Percentiles rank a stretch among this genome's conserved stretches.
phyloP scores from a whole-genome alignment of 2,797 vertebrate genomes.

The Erpetoichthys calabaricus region DNA sequence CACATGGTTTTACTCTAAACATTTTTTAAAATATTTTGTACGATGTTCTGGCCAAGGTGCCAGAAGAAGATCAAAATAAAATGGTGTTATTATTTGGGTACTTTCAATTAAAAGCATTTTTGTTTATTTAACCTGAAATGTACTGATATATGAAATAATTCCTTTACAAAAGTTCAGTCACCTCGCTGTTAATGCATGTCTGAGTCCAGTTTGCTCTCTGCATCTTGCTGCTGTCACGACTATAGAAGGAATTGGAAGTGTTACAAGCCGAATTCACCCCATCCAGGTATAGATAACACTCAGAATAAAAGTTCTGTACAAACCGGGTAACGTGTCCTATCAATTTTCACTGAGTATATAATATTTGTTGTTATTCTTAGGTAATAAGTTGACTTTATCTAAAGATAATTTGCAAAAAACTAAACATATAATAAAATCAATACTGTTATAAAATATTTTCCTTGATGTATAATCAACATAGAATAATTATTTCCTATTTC shows the following conservation, averaged over 20 bases:
- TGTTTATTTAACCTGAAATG: no score
- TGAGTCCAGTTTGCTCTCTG: slow-evolving; percentile 76
- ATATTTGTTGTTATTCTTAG: neutral
- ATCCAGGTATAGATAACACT: slow-evolving; percentile 46
- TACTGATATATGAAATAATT: no score
- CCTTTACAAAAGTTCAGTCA: slow-evolving; percentile 42
- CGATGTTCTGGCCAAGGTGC: no score
- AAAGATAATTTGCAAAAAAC: neutral
- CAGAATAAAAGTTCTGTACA: no score
- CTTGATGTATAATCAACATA: neutral
- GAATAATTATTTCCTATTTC: neutral
- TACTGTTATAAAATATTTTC: neutral
- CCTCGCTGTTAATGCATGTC: slow-evolving; percentile 70
- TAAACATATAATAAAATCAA: neutral
- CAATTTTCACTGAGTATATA: neutral
- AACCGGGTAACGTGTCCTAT: neutral
- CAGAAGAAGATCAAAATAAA: no score
- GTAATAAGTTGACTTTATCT: neutral
- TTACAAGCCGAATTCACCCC: slow-evolving; percentile 59
- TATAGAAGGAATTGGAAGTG: slow-evolving; percentile 68
- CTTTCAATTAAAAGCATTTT: no score
- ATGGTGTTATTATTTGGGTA: no score
- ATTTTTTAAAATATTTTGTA: no score
- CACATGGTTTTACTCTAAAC: no score
- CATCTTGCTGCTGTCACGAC: slow-evolving; percentile 71